Base-by-base conservation (phyloP, 2,113 vertebrate genomes). In the Entomyzon cyanotis region DNA sequence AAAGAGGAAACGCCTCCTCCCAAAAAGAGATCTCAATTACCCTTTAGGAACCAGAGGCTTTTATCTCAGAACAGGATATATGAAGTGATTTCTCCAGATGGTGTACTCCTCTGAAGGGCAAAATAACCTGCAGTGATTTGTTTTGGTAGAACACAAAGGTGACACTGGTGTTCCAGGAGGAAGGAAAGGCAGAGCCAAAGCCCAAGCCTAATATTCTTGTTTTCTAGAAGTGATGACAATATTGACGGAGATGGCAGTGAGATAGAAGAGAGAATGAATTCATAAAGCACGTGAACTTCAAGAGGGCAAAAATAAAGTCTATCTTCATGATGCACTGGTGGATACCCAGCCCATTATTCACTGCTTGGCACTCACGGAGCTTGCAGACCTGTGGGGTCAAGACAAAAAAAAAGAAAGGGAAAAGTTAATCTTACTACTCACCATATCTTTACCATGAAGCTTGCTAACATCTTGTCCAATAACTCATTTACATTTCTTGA, bases 261-360 rank as follows among this genome's bases (percentile, higher is more conserved):
- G 70, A 91, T 12, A 62, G 89, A 85, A 33, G 21, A 89, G 56
- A 62, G 7, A 47, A 69, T 67, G 56, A 97, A 92, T 94, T 96
- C 95, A 95, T 95, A 94, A 77, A 77, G 79, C 82, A 83, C 18
- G 15, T 71, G 59, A 96, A 92, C 94, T 68, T 64, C 33, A 14
- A 86, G 35, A 92, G 65, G 82, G 53, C 46, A 14, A 90, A 92
- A 81, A 70, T 47, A 70, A 94, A 79, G 62, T 96, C 97, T 97
- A 91, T 97, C 96, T 93, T 97, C 98, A 98, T 98, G 97, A 92
- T 97, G 97, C 41, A 83, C 55, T 85, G 56, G 74, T 92, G 84
- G 82, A 78, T 87, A 78, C 49, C 80, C 91, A 94, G 94, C 62
- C 81, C 96, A 95, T 95, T 78, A 92, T 92, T 97, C 77, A 94